Conservation (phyloP, 2,797 vertebrate genomes). For the Spondyliosoma cantharus region DNA sequence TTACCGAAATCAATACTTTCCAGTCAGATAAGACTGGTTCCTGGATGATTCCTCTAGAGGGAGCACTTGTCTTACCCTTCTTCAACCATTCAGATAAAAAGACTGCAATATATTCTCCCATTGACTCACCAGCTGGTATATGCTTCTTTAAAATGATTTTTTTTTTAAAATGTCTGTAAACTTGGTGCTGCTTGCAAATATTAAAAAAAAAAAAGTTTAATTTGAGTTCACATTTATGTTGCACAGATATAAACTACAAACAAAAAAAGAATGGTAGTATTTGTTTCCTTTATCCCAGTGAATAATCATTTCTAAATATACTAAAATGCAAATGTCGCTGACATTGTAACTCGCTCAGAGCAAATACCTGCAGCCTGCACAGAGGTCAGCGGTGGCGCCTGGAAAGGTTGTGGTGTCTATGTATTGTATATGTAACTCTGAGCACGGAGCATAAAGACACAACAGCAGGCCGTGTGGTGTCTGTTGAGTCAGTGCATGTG, state of each 20-base stretch:
- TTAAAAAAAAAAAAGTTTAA: not conserved
- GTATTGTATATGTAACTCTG: not conserved
- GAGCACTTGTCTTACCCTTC: constrained; percentile 41
- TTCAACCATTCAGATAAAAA: not conserved
- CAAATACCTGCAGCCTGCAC: not conserved
- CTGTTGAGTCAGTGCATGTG: constrained; percentile 44
- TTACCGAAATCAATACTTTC: not conserved
- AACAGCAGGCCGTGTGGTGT: constrained; percentile 39
- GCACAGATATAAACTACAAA: not conserved
- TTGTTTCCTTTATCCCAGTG: not conserved
- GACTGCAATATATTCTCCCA: not conserved
- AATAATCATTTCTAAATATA: not conserved
- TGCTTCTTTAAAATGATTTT: not conserved
- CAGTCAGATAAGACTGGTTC: not conserved
- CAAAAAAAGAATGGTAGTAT: not conserved
- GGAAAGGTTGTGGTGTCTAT: constrained; percentile 28
- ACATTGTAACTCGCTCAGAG: not conserved
- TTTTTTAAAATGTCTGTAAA: too few relatives aligned
- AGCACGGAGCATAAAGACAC: constrained; percentile 41
- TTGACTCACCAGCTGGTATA: not conserved
- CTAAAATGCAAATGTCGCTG: constrained; percentile 10
- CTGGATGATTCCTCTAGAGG: constrained; percentile 56
- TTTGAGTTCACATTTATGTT: not conserved
- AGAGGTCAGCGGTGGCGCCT: constrained; percentile 3
- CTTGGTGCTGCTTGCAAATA: not conserved